These are phyloP conservation scores for Apteryx mantelli DNA, from an alignment of 2,113 vertebrate species.

Conservation along the genomic window DNA sequence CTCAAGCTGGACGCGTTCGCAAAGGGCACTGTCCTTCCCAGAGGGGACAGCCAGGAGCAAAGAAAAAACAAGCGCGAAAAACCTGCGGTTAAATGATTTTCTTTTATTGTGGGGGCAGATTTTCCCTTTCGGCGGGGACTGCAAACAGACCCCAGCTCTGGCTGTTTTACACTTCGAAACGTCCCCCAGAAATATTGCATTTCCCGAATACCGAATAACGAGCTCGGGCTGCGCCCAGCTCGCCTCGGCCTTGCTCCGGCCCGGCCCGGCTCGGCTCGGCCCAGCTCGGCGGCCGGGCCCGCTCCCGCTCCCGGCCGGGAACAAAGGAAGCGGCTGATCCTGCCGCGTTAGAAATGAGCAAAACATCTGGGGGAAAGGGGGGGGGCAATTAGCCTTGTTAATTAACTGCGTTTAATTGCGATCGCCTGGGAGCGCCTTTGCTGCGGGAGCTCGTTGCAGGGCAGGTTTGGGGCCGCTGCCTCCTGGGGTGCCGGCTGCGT, in stretches of 20 bases:
- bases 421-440: neutral
- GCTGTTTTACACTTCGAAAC: neutral
- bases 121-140: neutral
- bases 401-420: neutral
- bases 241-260: neutral
- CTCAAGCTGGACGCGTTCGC: neutral
- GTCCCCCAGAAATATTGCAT: neutral
- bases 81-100: neutral
- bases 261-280: neutral
- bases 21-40: neutral
- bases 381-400: neutral
- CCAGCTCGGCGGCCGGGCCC: neutral
- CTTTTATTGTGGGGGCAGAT: neutral
- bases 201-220: neutral
- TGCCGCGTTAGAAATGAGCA: neutral
- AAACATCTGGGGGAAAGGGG: neutral
- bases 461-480: neutral
- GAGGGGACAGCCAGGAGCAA: neutral
- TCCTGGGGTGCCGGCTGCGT: neutral
- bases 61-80: neutral
- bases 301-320: neutral
- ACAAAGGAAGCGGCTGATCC: slow-evolving; percentile 2
- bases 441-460: neutral
- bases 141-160: neutral
- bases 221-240: neutral